Evolutionary conservation across 2,888 invertebrate species (phyloP).

Genomic region (Pinctada fucata): DNA sequence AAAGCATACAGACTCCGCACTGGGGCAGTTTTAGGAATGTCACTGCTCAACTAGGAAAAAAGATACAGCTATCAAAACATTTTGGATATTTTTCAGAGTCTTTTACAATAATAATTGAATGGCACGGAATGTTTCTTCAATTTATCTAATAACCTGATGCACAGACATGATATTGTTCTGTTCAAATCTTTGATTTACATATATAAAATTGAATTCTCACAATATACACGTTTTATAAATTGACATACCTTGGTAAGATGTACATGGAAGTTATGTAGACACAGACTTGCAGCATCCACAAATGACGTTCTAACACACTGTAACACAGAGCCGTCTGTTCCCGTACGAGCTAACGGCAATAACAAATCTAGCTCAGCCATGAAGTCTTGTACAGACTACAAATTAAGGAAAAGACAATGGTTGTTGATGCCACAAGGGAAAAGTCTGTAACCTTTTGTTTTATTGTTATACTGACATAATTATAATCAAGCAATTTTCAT

Average conservation of each 20-base stretch:
- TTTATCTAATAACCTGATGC: no score
- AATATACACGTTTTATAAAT: no score
- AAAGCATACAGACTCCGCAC: constrained; percentile 64
- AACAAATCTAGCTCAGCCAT: constrained; percentile 61
- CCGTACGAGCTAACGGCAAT: constrained; percentile 68
- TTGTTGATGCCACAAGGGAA: no score
- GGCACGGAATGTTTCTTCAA: no score
- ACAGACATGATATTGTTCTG: no score
- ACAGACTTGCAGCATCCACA: constrained; percentile 63
- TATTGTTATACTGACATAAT: no score
- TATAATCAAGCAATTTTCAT: no score
- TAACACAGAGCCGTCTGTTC: constrained; percentile 61
- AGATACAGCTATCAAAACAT: neutral
- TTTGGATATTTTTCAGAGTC: no score
- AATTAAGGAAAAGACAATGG: constrained; percentile 15
- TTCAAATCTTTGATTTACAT: no score
- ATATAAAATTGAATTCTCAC: no score
- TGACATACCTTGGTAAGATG: constrained; percentile 65
- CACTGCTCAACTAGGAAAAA: constrained; percentile 58
- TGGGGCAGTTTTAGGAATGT: constrained; percentile 60
- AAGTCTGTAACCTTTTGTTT: no score
- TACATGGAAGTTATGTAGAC: constrained; percentile 65
- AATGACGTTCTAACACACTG: constrained; percentile 64
- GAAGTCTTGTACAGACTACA: constrained; percentile 63
- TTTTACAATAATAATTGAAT: no score